phyloP scores from a whole-genome alignment of 2,113 vertebrate species.

The Plotosus lineatus region DNA sequence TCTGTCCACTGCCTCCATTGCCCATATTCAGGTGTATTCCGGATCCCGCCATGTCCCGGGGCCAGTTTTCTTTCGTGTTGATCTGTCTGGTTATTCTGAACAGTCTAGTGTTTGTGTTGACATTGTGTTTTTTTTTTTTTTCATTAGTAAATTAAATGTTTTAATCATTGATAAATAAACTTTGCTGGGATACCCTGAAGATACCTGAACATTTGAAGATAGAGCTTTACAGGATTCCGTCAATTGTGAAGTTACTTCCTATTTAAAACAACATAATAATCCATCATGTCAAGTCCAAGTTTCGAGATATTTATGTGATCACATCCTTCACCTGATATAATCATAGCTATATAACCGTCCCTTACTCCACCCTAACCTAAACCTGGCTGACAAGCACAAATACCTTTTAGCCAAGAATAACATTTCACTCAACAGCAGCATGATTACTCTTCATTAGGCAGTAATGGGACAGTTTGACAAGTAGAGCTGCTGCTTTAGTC shows the following conservation, averaged over 20 bases:
- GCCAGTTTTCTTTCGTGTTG: constrained; percentile 5
- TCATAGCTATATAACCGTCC: constrained; percentile 38
- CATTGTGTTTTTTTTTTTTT: neutral
- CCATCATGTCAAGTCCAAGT: constrained; percentile 19
- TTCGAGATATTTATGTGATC: constrained; percentile 26
- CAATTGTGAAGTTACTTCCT: neutral
- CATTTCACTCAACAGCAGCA: constrained; percentile 50
- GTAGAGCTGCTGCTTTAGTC: constrained; percentile 57
- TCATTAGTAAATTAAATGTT: neutral
- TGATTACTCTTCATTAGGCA: constrained; percentile 57
- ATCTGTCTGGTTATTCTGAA: neutral
- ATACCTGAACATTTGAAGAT: neutral
- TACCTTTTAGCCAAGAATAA: constrained; percentile 54
- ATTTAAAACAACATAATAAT: constrained; percentile 13
- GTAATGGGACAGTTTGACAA: constrained; percentile 58
- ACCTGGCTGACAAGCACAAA: constrained; percentile 53
- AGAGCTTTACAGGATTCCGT: neutral
- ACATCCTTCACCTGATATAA: constrained; percentile 33
- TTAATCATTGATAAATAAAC: neutral
- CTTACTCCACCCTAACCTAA: constrained; percentile 44
- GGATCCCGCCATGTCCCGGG: neutral
- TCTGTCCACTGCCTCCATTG: neutral
- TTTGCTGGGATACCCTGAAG: neutral
- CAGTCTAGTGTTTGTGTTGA: constrained; percentile 12
- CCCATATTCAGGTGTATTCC: neutral